Evolutionary conservation across 2,797 vertebrate genomes (phyloP), one percentile per base, ranked within the genome.

Genomic region (Allobates femoralis): DNA sequence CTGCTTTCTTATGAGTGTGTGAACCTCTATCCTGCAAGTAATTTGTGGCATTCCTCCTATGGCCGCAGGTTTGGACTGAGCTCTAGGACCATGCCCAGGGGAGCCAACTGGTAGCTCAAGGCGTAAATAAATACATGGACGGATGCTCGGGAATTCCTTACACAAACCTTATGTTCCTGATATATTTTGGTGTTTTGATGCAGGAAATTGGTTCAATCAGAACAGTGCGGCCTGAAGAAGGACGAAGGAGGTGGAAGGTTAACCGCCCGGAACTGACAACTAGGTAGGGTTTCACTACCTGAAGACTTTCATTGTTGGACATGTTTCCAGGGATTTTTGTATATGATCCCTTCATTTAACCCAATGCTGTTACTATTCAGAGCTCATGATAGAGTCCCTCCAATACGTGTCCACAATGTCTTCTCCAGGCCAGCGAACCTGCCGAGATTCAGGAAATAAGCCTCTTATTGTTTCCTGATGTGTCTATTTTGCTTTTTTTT

Each of bases 1-100:
- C 75, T 84, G 67, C 86, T 87, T 87, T 87, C 86, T 87, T 87
- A 87, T 87, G 86, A 87, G 76, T 51, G 28, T 64, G 37, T 26
- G 62, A 76, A 28, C 46, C 64, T 71, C 28, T 46, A 56, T 62
- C 28, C 81, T 87, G 81, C 76, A 87, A 87, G 67, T 79, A 87
- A 87, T 87, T 87, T 84, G 28, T 73, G 62, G 41, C 69, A 62
- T 87, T 87, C n/a, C 58, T 55, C 69, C 56, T 60, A 87, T 79
- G 77, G 71, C 86, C 56, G 53, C 75, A 46, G 62, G 32, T 50
- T 78, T 66, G 74, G 76, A 32, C 56, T 51, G 34, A 74, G 41
- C 66, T 28, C 37, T 67, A 41, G 2, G 50, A 58, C 55, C 18
- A 37, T 56, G 79, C 71, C 79, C 73, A 75, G 50, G 85, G 78